phyloP scores from a whole-genome alignment of 37 sponge, comb jelly and placozoan species.

The Halisarca cf. caerulea region DNA sequence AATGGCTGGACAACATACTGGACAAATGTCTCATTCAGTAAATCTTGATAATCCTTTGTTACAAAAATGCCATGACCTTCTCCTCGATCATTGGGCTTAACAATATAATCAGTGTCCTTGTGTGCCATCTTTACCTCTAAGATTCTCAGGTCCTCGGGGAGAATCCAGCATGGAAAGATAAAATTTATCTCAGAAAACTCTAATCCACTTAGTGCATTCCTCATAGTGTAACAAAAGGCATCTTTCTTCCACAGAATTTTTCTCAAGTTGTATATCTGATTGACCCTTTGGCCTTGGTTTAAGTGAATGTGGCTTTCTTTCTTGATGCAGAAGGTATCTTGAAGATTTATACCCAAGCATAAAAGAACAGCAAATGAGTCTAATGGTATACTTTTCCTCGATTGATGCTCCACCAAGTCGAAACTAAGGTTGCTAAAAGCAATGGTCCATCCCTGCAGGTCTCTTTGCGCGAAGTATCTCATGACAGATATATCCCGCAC shows the following conservation, averaged over 20 bases:
- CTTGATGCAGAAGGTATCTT: conserved; percentile 69
- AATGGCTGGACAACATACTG: conserved; percentile 79
- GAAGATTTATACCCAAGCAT: conserved; percentile 68
- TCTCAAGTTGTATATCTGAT: conserved; percentile 71
- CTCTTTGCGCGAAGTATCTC: conserved; percentile 81
- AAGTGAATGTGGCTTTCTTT: conserved; percentile 39
- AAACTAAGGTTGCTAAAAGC: conserved; percentile 67
- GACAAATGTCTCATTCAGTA: conserved; percentile 4
- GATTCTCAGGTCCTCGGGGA: conserved; percentile 67
- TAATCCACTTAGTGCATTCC: conserved; percentile 53
- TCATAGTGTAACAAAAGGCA: conserved; percentile 72
- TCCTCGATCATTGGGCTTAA: conserved; percentile 74
- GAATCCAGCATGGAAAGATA: conserved; percentile 85
- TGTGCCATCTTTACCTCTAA: conserved; percentile 43
- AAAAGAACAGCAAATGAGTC: conserved; percentile 63
- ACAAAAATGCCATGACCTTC: conserved; percentile 91
- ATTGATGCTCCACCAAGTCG: conserved; percentile 53
- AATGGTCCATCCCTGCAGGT: conserved; percentile 81
- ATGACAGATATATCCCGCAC: conserved; percentile 71
- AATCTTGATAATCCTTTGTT: conserved; percentile 39
- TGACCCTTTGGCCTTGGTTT: conserved; percentile 56
- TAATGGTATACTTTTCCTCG: conserved; percentile 20
- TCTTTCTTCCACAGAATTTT: conserved; percentile 88
- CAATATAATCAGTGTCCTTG: conserved; percentile 48
- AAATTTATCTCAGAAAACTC: conserved; percentile 47